These are phyloP conservation scores for Vanessa atalanta DNA, from an alignment of 1,140 invertebrate genomes.

Conservation along the genomic window DNA sequence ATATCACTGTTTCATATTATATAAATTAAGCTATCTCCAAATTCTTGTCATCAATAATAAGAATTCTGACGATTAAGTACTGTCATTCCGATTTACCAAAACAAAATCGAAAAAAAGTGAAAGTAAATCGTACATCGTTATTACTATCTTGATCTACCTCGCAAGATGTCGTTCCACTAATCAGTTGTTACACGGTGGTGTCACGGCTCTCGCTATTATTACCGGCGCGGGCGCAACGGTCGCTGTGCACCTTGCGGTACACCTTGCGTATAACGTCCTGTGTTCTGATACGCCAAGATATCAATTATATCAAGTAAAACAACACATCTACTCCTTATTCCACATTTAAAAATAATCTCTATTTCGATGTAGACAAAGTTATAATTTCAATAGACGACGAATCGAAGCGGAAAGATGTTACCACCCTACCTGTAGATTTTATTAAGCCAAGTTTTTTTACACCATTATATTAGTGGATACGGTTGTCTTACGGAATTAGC, in stretches of 20 bases:
- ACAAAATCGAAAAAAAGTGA: slow-evolving; percentile 18
- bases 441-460: slow-evolving; percentile 45
- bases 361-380: not conserved
- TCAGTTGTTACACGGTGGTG: slow-evolving; percentile 65
- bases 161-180: slow-evolving; percentile 55
- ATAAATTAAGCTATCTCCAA: no score
- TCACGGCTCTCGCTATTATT: slow-evolving; percentile 52
- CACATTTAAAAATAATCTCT: slow-evolving; percentile 28
- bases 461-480: slow-evolving; percentile 61
- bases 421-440: slow-evolving; percentile 70
- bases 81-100: not conserved
- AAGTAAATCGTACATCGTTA: slow-evolving; percentile 21
- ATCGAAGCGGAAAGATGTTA: slow-evolving; percentile 41
- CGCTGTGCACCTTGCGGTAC: slow-evolving; percentile 59
- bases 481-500: slow-evolving; percentile 66
- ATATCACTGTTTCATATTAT: no score
- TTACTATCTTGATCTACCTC: slow-evolving; percentile 35
- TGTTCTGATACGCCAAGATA: slow-evolving; percentile 58
- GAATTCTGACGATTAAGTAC: no score
- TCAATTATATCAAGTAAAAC: slow-evolving; percentile 40
- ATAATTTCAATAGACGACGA: slow-evolving; percentile 12
- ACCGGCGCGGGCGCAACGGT: slow-evolving; percentile 55
- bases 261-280: slow-evolving; percentile 64
- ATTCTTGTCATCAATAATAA: no score
- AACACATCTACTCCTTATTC: slow-evolving; percentile 16